Evolutionary conservation across 2,113 vertebrate genomes (phyloP).

Genomic region (Tichodroma muraria): DNA sequence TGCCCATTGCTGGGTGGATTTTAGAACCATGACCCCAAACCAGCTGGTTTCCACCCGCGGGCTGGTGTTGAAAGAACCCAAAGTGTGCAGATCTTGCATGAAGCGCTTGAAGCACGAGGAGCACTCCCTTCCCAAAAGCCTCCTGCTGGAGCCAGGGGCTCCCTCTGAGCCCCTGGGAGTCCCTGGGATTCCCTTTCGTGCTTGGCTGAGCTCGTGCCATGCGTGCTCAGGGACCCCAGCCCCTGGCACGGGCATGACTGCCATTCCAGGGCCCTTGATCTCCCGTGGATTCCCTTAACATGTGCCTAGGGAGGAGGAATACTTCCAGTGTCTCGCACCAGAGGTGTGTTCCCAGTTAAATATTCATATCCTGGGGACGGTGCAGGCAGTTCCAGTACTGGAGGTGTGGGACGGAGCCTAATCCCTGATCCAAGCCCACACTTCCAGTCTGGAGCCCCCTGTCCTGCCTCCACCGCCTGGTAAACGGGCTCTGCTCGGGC

Average conservation of each 20-base stretch:
- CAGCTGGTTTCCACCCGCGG: background rate
- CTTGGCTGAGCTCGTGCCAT: background rate
- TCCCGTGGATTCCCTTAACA: background rate
- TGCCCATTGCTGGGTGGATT: accelerated
- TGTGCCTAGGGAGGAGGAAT: background rate
- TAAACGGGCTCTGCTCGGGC: background rate
- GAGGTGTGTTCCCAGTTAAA: background rate
- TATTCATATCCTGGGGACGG: background rate
- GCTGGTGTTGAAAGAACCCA: background rate
- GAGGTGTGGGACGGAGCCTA: background rate
- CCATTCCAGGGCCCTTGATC: background rate
- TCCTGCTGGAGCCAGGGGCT: accelerated
- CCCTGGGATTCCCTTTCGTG: background rate
- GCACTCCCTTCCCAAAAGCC: background rate
- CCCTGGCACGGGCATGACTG: background rate
- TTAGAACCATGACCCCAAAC: background rate
- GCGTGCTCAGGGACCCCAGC: background rate
- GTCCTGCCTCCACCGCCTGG: no score
- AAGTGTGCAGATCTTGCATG: background rate
- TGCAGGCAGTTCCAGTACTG: accelerated
- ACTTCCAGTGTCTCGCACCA: background rate
- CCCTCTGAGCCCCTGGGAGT: background rate
- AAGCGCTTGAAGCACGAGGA: background rate
- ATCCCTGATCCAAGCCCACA: background rate
- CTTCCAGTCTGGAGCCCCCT: no score